Percentiles rank a stretch among this genome's conserved stretches.
phyloP scores from a whole-genome alignment of 2,113 vertebrate species.

The Blennius ocellaris region DNA sequence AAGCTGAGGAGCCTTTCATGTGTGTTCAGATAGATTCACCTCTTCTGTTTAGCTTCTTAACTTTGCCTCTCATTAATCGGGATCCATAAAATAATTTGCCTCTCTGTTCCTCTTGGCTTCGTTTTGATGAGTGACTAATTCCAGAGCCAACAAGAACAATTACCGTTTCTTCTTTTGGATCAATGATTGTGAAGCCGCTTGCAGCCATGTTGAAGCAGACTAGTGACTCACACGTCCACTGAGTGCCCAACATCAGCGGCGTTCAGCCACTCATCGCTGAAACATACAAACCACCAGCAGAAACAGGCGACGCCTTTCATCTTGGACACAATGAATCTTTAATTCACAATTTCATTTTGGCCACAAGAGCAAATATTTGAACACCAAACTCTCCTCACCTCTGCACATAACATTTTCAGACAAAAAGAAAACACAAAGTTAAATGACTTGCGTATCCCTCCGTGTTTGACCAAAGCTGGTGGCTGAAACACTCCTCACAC shows the following conservation, averaged over 20 bases:
- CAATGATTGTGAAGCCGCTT: slow-evolving; percentile 22
- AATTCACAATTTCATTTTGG: slow-evolving; percentile 10
- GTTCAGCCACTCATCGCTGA: slow-evolving; percentile 23
- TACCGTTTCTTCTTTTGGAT: slow-evolving; percentile 25
- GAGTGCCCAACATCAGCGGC: slow-evolving; percentile 26
- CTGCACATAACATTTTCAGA: neutral
- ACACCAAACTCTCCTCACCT: no score
- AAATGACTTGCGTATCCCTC: slow-evolving; percentile 38
- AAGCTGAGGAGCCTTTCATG: no score
- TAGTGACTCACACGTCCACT: slow-evolving; percentile 47
- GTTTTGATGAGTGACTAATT: neutral
- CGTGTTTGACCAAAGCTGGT: no score
- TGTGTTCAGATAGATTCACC: no score
- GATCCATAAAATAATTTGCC: no score
- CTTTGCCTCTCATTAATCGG: no score
- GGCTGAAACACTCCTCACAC: slow-evolving; percentile 43
- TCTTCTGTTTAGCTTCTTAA: no score
- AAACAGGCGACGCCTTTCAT: slow-evolving; percentile 18
- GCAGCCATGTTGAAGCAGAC: slow-evolving; percentile 33
- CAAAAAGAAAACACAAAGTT: slow-evolving; percentile 16
- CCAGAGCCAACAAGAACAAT: neutral
- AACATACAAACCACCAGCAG: slow-evolving; percentile 11
- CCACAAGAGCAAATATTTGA: neutral
- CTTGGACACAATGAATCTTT: slow-evolving; percentile 23
- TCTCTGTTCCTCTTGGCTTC: no score